phyloP scores from a whole-genome alignment of 2,797 vertebrate genomes.

The Hemibagrus guttatus region DNA sequence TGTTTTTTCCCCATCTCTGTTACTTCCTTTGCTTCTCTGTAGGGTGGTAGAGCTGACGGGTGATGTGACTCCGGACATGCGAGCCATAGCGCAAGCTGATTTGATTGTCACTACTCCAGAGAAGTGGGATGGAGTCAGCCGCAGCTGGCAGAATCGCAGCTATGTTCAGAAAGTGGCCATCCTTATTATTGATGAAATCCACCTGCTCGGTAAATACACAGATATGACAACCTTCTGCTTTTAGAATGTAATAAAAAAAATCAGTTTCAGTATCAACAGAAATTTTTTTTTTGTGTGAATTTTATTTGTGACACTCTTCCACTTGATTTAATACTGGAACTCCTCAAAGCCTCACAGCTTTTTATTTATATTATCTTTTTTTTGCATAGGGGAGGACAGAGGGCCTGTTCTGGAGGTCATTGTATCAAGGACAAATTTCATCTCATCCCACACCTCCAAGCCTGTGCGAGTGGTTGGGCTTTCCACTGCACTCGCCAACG shows the following conservation, averaged over 20 bases:
- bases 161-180: constrained; percentile 97
- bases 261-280: not conserved
- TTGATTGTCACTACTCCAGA: constrained; percentile 98
- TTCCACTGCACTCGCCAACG: constrained; percentile 96
- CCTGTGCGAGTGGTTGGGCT: constrained; percentile 90
- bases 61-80: constrained; percentile 95
- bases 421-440: constrained; percentile 97
- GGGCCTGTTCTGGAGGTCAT: constrained; percentile 97
- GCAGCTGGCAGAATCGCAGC: constrained; percentile 97
- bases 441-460: constrained; percentile 94
- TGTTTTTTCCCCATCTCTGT: not conserved
- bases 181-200: constrained; percentile 98
- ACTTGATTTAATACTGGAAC: not conserved
- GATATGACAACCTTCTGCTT: not conserved
- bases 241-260: constrained; percentile 13
- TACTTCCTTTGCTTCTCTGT: not conserved
- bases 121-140: constrained; percentile 97
- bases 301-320: not conserved
- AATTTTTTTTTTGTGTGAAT: not conserved
- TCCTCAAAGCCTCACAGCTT: not conserved
- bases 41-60: constrained; percentile 97
- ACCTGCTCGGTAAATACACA: constrained; percentile 83
- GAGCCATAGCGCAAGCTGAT: constrained; percentile 90
- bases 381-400: constrained; percentile 88
- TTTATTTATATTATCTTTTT: not conserved